Evolutionary conservation across 2,797 vertebrate genomes (phyloP).

Genomic region (Euthynnus affinis): DNA sequence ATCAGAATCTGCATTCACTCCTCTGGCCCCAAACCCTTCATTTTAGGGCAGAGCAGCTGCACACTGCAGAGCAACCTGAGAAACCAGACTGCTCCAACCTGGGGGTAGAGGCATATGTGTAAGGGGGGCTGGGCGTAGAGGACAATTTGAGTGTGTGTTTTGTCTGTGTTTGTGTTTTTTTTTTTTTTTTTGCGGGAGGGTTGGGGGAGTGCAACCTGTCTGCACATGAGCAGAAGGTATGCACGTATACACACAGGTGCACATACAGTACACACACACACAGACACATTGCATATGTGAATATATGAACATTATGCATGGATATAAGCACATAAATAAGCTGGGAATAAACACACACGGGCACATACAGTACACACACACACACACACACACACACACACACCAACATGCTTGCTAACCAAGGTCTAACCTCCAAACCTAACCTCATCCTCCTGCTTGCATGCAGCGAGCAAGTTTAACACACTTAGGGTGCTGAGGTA

Average conservation of each 20-base stretch:
- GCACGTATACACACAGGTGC: slow-evolving; percentile 45
- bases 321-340: slow-evolving; percentile 37
- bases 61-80: slow-evolving; percentile 59
- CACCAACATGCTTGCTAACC: not conserved
- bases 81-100: slow-evolving; percentile 59
- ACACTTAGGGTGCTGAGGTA: not conserved
- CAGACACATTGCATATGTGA: slow-evolving; percentile 31
- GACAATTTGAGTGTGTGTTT: slow-evolving; percentile 39
- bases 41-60: slow-evolving; percentile 63
- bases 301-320: slow-evolving; percentile 47
- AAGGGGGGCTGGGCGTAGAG: slow-evolving; percentile 2
- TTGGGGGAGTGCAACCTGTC: slow-evolving; percentile 56
- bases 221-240: slow-evolving; percentile 58
- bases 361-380: slow-evolving; percentile 16
- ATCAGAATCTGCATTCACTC: slow-evolving; percentile 34
- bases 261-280: slow-evolving; percentile 27
- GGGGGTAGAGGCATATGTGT: slow-evolving; percentile 32
- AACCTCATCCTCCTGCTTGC: not conserved
- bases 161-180: slow-evolving; percentile 16
- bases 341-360: slow-evolving; percentile 20
- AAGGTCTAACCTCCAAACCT: not conserved
- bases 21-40: slow-evolving; percentile 32
- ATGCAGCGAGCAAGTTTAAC: not conserved
- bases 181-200: slow-evolving; percentile 4
- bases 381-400: slow-evolving; percentile 16